Conservation (phyloP, 2,888 invertebrate species). For the Phlogophora meticulosa region DNA sequence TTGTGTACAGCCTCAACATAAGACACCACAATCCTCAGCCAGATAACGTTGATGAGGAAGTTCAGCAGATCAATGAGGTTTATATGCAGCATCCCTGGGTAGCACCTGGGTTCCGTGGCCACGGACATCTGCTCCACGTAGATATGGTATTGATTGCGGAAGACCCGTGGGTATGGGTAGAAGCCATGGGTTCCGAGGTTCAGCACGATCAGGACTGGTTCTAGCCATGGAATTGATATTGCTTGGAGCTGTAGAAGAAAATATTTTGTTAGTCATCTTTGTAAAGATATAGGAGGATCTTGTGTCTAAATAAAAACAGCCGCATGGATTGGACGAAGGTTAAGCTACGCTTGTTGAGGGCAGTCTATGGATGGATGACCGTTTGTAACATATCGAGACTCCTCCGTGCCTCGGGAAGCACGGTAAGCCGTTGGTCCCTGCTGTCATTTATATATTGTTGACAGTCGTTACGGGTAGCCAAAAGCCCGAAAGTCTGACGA, state of each 20-base stretch:
- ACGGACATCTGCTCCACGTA: slow-evolving; percentile 73
- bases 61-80: slow-evolving; percentile 78
- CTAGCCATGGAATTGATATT: slow-evolving; percentile 75
- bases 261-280: neutral
- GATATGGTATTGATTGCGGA: slow-evolving; percentile 71
- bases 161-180: slow-evolving; percentile 79
- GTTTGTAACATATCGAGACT: too few species aligned
- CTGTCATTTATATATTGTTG: too few species aligned
- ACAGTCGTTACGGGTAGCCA: too few species aligned
- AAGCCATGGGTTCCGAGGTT: slow-evolving; percentile 86
- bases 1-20: slow-evolving; percentile 78
- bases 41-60: slow-evolving; percentile 80
- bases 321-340: too few species aligned
- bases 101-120: slow-evolving; percentile 72
- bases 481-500: too few species aligned
- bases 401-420: too few species aligned
- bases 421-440: too few species aligned
- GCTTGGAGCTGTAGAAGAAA: slow-evolving; percentile 70
- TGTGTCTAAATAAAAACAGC: too few species aligned
- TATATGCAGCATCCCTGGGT: slow-evolving; percentile 82
- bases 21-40: slow-evolving; percentile 79
- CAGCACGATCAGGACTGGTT: slow-evolving; percentile 76
- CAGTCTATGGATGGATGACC: too few species aligned
- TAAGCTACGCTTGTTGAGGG: too few species aligned
- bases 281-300: too few species aligned